Conservation (phyloP, 2,888 invertebrate genomes). For the Entomobrya proxima region DNA sequence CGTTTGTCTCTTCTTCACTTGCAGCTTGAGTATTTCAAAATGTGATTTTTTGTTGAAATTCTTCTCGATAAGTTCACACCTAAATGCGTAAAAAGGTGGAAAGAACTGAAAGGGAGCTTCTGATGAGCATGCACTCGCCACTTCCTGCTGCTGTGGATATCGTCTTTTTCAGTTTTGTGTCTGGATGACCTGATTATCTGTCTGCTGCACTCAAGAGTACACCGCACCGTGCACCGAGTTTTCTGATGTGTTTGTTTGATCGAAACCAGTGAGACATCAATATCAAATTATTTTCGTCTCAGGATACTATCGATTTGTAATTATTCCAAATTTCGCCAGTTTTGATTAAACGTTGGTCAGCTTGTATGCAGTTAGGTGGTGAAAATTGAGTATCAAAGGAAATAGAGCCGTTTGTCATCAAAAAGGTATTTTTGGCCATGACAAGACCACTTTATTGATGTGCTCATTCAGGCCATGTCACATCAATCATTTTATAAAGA, state of each 20-base stretch:
- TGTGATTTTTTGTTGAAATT: constrained; percentile 19
- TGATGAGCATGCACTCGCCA: neutral
- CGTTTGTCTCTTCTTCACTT: neutral
- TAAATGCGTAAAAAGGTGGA: constrained; percentile 5
- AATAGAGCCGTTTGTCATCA: no score
- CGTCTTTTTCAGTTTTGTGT: neutral
- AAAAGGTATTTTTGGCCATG: no score
- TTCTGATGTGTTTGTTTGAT: constrained; percentile 11
- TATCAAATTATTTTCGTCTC: neutral
- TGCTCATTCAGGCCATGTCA: no score
- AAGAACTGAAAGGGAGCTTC: neutral
- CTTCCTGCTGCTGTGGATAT: neutral
- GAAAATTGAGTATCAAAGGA: no score
- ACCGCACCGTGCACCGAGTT: neutral
- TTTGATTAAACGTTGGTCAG: no score
- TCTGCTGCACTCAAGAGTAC: no score
- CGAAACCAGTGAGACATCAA: neutral
- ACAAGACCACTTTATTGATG: no score
- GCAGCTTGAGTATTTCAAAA: neutral
- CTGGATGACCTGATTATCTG: constrained; percentile 26
- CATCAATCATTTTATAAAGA: no score
- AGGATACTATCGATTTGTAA: constrained; percentile 6
- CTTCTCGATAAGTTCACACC: constrained; percentile 5
- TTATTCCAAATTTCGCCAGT: no score
- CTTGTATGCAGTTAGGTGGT: no score